These are phyloP conservation scores for Nestor notabilis DNA, from an alignment of 2,113 vertebrate species.

Conservation along the genomic window DNA sequence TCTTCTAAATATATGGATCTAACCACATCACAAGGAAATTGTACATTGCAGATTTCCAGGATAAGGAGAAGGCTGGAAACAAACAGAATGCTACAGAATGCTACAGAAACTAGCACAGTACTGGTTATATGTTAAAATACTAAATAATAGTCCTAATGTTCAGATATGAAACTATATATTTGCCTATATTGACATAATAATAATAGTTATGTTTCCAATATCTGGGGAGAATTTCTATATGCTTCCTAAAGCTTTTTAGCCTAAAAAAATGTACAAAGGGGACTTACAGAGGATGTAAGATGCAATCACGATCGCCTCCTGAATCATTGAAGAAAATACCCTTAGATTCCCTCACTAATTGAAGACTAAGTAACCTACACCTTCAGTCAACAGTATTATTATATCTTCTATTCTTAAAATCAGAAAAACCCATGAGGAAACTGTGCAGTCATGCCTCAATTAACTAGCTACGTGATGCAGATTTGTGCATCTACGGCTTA, in stretches of 20 bases:
- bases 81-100: neutral
- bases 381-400: neutral
- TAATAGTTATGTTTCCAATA: neutral
- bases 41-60: neutral
- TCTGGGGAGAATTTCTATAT: neutral
- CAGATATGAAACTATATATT: neutral
- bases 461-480: neutral
- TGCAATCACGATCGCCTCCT: neutral
- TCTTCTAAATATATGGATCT: neutral
- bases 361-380: neutral
- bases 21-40: neutral
- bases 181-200: neutral
- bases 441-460: neutral
- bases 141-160: neutral
- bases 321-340: neutral
- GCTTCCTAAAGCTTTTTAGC: neutral
- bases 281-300: neutral
- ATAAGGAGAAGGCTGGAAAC: neutral
- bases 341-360: neutral
- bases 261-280: neutral
- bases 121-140: neutral
- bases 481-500: neutral
- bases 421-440: neutral
- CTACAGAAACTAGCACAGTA: neutral
- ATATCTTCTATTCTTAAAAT: neutral